Evolutionary conservation across 2,888 invertebrate genomes (phyloP).

Genomic region (Portevinia maculata): DNA sequence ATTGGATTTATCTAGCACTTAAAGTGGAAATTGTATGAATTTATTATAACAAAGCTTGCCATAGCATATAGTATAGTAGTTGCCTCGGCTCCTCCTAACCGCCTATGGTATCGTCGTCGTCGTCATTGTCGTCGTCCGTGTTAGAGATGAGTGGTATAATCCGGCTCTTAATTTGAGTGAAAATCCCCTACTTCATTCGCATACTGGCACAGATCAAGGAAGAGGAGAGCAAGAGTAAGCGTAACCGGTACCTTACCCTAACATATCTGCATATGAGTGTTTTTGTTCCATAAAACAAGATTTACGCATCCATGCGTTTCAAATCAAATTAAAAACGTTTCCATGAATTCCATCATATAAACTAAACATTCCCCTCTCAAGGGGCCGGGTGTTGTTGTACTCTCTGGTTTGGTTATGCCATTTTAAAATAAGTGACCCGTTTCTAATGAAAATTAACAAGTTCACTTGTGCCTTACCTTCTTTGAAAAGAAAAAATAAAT

Average conservation of each 20-base stretch:
- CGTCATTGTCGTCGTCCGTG: constrained; percentile 42
- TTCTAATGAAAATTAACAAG: background rate
- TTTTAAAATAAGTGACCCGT: background rate
- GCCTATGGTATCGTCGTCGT: constrained; percentile 16
- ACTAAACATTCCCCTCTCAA: constrained; percentile 20
- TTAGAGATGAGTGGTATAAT: constrained; percentile 68
- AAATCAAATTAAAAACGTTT: constrained; percentile 69
- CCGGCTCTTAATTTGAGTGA: constrained; percentile 72
- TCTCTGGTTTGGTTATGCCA: constrained; percentile 24
- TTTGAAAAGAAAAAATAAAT: too few relatives aligned
- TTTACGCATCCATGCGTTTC: constrained; percentile 71
- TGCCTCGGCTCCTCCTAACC: constrained; percentile 9
- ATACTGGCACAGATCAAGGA: too few relatives aligned
- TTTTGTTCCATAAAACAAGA: constrained; percentile 56
- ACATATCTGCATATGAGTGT: background rate
- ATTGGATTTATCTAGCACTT: constrained; percentile 71
- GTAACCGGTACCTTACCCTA: too few relatives aligned
- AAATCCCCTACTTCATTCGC: constrained; percentile 62
- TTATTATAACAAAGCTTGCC: constrained; percentile 56
- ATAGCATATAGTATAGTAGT: background rate
- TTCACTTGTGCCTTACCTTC: background rate
- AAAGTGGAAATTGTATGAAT: constrained; percentile 71
- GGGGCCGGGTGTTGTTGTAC: constrained; percentile 1
- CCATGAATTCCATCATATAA: constrained; percentile 34
- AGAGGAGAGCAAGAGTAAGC: too few relatives aligned